Percentiles rank a stretch among this genome's conserved stretches.
These are phyloP conservation scores for Nomada ruficornis DNA, from an alignment of 2,888 invertebrate genomes.

Conservation along the genomic window DNA sequence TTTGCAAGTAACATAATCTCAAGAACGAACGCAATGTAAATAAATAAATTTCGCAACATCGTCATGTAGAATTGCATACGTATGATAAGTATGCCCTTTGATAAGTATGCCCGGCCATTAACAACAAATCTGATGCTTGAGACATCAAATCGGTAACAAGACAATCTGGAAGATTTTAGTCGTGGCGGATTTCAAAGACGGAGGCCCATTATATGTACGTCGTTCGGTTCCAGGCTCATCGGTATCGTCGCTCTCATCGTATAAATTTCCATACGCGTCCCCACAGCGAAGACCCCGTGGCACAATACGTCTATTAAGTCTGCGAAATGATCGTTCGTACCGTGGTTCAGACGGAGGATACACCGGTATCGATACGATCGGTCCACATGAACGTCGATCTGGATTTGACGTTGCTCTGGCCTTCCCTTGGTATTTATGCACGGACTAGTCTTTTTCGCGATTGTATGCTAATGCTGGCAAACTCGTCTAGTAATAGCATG, in stretches of 20 bases:
- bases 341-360: conserved; percentile 21
- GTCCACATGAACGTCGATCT: conserved; percentile 46
- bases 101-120: conserved; percentile 32
- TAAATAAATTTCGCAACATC: too few species aligned
- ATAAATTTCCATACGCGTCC: conserved; percentile 81
- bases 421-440: conserved; percentile 40
- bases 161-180: conserved; percentile 59
- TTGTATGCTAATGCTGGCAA: conserved; percentile 55
- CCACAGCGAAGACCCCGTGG: conserved; percentile 66
- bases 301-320: conserved; percentile 78
- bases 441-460: conserved; percentile 40
- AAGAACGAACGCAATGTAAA: too few species aligned
- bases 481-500: conserved; percentile 37
- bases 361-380: conserved; percentile 52
- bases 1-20: background rate
- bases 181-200: conserved; percentile 43
- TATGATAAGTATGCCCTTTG: background rate
- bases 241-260: conserved; percentile 77
- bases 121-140: conserved; percentile 75
- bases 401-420: conserved; percentile 53
- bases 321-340: conserved; percentile 56
- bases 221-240: conserved; percentile 61
- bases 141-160: conserved; percentile 76
- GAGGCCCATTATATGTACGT: conserved; percentile 67
- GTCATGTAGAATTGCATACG: background rate